Conservation (phyloP, 2,113 vertebrate species). For the Ophthalmolycus amberensis region DNA sequence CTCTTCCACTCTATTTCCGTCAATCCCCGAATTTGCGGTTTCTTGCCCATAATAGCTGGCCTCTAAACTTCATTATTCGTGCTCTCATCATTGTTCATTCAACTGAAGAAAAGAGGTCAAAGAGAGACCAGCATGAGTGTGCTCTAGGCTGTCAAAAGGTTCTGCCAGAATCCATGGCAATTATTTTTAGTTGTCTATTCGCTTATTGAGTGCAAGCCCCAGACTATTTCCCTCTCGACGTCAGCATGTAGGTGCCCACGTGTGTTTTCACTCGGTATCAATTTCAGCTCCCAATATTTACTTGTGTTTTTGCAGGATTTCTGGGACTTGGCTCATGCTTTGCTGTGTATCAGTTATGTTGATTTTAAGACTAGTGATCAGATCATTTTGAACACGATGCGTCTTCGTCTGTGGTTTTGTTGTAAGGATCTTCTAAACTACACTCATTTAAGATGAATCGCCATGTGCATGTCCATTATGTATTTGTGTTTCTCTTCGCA, state of each 20-base stretch:
- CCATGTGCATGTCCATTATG: background rate
- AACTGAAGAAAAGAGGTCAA: conserved; percentile 57
- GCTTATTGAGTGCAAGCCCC: conserved; percentile 53
- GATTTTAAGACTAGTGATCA: background rate
- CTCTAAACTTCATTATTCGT: conserved; percentile 57
- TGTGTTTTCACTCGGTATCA: conserved; percentile 39
- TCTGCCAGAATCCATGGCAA: conserved; percentile 52
- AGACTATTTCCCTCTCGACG: conserved; percentile 12
- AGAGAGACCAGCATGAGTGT: conserved; percentile 39
- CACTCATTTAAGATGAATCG: background rate
- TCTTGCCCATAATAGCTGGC: conserved; percentile 35
- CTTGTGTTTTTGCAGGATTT: conserved; percentile 6
- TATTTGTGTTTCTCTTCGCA: conserved; percentile 58
- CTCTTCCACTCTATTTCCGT: conserved; percentile 6
- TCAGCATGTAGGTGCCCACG: conserved; percentile 12
- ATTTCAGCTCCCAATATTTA: conserved; percentile 32
- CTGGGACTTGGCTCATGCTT: background rate
- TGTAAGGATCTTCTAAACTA: background rate
- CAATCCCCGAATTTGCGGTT: conserved; percentile 14
- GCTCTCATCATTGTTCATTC: conserved; percentile 61
- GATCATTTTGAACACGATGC: background rate
- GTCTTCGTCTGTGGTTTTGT: background rate
- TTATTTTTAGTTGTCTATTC: conserved; percentile 60
- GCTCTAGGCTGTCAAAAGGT: conserved; percentile 64
- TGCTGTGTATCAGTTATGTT: background rate